Base-by-base conservation (phyloP, 2,888 invertebrate species). In the Coelopa pilipes region DNA sequence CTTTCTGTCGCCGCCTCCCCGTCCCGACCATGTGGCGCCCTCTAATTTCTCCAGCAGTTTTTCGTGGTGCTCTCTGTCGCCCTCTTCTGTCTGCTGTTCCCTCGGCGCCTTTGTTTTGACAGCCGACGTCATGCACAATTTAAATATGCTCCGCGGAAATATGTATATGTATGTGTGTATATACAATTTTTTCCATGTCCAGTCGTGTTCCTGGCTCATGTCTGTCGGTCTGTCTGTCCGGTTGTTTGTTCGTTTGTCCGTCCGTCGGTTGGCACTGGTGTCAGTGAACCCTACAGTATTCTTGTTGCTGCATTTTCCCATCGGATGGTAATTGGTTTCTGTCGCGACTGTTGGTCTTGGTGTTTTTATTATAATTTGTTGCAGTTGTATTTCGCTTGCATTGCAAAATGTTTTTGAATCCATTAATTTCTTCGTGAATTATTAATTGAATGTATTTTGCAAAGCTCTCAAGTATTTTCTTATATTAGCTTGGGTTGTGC, bases 21-120 rank as follows among this genome's bases (percentile, higher is more conserved):
- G 4, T 34, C 12, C 11, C 7, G 24, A 17, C 15, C 45, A 46
- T 47, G 63, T 47, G 19, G 17, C 63, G 66, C 21, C 21, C 46
- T 69, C 57, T 34, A 69, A 69, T 49, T 70, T 59, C 50, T 60
- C 21, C 21, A 60, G 60, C 50, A 49, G 11, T 49, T 63, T n/a
- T 70, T 70, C 34, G n/a, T 34, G 34, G 2, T 34, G 34, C 34
- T 34, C 34, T 34, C 34, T 34, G 4, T 34, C 34, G 2, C 34
- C 7, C 4, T 34, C 7, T 34, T 34, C 7, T 34, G n/a, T n/a
- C n/a, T n/a, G n/a, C n/a, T 34, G 34, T 34, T 34, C 34, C 7
- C 34, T 34, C 34, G 60, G 47, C 49, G 59, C 60, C 59, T 70
- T 70, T 70, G 70, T 70, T 70, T 70, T 62, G 70, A 70, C 70